Conservation (phyloP, 2,113 vertebrate genomes). For the Cryptomyrus ogoouensis region DNA sequence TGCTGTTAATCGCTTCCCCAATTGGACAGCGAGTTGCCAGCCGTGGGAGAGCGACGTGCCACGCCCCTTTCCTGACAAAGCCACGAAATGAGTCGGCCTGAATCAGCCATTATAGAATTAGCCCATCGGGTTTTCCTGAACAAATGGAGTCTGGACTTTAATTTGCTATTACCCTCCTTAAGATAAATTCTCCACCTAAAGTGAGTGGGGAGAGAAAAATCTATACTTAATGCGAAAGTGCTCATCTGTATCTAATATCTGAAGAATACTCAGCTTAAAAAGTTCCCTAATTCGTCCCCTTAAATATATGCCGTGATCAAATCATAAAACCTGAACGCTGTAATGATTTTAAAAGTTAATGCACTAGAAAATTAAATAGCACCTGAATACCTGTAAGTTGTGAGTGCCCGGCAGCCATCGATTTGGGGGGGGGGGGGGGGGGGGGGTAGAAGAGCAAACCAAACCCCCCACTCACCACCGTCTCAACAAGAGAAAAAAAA, state of each 20-base stretch:
- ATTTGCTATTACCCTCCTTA: conserved; percentile 76
- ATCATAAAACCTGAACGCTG: conserved; percentile 64
- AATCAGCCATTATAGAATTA: conserved; percentile 79
- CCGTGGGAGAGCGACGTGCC: conserved; percentile 55
- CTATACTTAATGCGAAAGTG: conserved; percentile 76
- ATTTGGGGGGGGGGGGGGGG: conserved; percentile 53
- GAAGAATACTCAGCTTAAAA: conserved; percentile 67
- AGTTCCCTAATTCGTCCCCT: conserved; percentile 72
- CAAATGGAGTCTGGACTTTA: conserved; percentile 76
- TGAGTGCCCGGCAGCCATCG: conserved; percentile 71
- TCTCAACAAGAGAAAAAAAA: no score
- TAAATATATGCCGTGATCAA: conserved; percentile 74
- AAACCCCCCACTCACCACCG: no score
- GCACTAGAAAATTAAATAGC: conserved; percentile 76
- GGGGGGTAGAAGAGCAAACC: no score
- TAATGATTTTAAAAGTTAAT: conserved; percentile 76
- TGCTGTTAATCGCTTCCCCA: conserved; percentile 42
- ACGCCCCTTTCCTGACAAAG: conserved; percentile 70
- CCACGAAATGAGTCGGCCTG: conserved; percentile 57
- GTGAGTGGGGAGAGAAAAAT: conserved; percentile 69
- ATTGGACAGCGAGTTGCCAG: conserved; percentile 48
- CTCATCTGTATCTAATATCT: conserved; percentile 77
- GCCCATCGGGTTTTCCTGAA: conserved; percentile 70
- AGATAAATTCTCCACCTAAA: conserved; percentile 75
- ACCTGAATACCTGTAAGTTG: conserved; percentile 68